These are phyloP conservation scores for Pantala flavescens DNA, from an alignment of 1,140 invertebrate genomes.

Conservation along the genomic window DNA sequence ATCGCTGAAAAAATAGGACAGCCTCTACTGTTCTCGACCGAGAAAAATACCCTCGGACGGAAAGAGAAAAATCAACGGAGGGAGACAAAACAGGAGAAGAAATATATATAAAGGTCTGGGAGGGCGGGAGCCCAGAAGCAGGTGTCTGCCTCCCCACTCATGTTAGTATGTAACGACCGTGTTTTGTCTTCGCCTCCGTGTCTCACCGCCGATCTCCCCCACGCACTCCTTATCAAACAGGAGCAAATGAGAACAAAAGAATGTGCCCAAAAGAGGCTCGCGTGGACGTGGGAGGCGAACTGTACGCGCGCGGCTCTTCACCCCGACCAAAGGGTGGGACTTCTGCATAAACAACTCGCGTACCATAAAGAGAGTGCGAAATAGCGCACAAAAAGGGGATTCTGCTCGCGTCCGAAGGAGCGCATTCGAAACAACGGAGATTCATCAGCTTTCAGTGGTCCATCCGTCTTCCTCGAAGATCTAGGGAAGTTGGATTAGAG, in stretches of 20 bases:
- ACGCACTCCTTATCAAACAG: background rate
- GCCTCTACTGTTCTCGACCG: too few species aligned
- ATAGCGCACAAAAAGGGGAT: background rate
- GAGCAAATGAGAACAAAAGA: slow-evolving; percentile 7
- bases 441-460: too few species aligned
- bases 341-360: background rate
- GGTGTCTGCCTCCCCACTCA: background rate
- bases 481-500: too few species aligned
- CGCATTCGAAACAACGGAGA: too few species aligned
- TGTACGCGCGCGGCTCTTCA: background rate
- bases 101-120: background rate
- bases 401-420: background rate
- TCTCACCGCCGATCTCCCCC: background rate
- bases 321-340: background rate
- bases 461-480: too few species aligned
- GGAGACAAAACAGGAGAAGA: background rate
- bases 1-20: too few species aligned
- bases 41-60: background rate
- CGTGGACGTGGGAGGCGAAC: background rate
- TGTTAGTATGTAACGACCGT: slow-evolving; percentile 9
- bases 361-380: background rate
- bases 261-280: background rate
- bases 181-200: background rate
- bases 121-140: background rate
- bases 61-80: background rate